Base-by-base conservation (phyloP, 2,113 vertebrate genomes). In the Axis porcinus region DNA sequence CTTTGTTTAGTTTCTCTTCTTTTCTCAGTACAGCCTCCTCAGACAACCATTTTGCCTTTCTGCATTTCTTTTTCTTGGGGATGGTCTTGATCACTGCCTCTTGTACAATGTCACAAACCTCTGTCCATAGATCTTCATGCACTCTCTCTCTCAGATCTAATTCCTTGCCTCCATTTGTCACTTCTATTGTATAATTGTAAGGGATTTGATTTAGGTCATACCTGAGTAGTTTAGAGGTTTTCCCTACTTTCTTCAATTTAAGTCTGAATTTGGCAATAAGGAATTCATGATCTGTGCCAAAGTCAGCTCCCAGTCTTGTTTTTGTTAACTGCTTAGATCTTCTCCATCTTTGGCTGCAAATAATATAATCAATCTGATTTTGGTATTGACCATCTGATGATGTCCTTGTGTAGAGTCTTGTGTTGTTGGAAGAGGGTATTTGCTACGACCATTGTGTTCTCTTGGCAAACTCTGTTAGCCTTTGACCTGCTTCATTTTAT, bases 121-220 rank as follows among this genome's bases (percentile, higher is more conserved):
- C 30, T n/a, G 62, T 64, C 30, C n/a, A n/a, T 64, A n/a, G 30
- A 17, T n/a, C 30, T 64, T 64, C 15, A n/a, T 33, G 33, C 30
- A 64, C 62, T n/a, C 30, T 64, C 62, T 64, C 15, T 7, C 28
- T n/a, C 30, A 55, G 21, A 55, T 64, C 62, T 64, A n/a, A 64
- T 64, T 64, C 30, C 30, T 64, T 64, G 62, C n/a, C 33, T 64
- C 15, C 30, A 64, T 64, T 64, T 64, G 33, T 64, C 62, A 64
- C 62, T n/a, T 64, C 7, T 16, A n/a, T 15, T 67, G 33, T 67
- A n/a, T n/a, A 19, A n/a, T 9, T 0, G 0, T 67, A 67, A 67
- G 64, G 64, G 33, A 67, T 67, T 67, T 67, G 2, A 67, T 67
- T 67, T 67, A 67, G 64, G 33, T 67, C 4, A 67, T 67, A 67